These are phyloP conservation scores for Rynchops niger DNA, from an alignment of 2,113 vertebrate genomes.

Conservation along the genomic window DNA sequence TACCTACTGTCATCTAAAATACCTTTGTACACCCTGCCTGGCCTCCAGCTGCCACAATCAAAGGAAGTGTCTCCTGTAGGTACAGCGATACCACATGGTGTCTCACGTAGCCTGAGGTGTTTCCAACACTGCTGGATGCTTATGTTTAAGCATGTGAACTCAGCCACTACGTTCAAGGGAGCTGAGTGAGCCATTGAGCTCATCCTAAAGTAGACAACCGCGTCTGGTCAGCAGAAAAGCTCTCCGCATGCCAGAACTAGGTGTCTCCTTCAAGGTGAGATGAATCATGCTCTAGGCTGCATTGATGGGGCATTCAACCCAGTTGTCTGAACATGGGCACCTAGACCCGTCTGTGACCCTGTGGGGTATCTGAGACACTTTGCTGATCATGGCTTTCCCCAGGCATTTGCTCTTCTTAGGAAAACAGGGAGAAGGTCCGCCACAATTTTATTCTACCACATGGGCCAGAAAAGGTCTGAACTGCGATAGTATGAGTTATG, in stretches of 20 bases:
- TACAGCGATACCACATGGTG: fast-evolving
- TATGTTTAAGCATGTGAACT: neutral
- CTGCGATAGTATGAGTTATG: neutral
- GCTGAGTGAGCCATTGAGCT: neutral
- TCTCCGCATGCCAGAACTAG: fast-evolving
- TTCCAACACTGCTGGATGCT: neutral
- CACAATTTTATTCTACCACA: neutral
- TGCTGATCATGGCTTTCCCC: neutral
- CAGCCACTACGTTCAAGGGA: neutral
- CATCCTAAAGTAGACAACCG: neutral
- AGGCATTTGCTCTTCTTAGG: neutral
- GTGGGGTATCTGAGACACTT: fast-evolving
- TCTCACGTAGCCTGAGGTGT: neutral
- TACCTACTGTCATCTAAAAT: neutral
- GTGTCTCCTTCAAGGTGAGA: neutral
- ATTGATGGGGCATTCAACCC: neutral
- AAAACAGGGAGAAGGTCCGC: neutral
- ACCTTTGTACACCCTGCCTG: neutral
- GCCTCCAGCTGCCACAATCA: neutral
- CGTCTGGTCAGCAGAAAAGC: neutral
- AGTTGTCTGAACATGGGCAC: neutral
- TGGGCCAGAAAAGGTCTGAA: neutral
- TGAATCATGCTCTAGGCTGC: fast-evolving
- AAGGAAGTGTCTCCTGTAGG: neutral
- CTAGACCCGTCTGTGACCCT: neutral